Evolutionary conservation across 2,113 vertebrate species (phyloP).

Genomic region (Grallaria varia): DNA sequence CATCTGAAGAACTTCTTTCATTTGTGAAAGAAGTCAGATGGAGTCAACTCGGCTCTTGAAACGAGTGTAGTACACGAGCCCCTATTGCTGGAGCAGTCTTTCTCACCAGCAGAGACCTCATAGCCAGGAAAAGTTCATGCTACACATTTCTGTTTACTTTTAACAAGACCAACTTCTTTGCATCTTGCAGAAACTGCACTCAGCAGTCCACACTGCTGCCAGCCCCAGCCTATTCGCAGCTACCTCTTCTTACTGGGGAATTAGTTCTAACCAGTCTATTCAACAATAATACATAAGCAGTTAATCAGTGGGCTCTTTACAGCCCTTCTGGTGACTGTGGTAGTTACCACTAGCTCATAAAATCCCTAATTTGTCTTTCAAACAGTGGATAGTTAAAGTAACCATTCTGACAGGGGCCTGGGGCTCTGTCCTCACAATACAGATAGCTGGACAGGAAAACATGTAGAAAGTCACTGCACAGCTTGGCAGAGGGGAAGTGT

Average conservation of each 20-base stretch:
- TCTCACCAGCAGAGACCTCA: neutral
- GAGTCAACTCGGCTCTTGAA: neutral
- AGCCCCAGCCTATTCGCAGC: neutral
- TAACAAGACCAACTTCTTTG: neutral
- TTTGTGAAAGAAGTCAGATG: neutral
- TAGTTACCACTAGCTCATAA: conserved; percentile 43
- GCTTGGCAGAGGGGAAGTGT: neutral
- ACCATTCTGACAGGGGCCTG: neutral
- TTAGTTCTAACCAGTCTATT: conserved; percentile 14
- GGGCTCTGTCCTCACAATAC: neutral
- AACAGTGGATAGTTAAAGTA: neutral
- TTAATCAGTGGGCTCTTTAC: conserved; percentile 46
- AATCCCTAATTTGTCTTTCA: conserved; percentile 48
- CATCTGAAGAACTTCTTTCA: neutral
- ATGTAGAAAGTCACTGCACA: neutral
- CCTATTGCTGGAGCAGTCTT: neutral
- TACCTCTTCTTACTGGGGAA: neutral
- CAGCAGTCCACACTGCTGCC: neutral
- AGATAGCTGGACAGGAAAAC: neutral
- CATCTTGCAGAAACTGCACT: neutral
- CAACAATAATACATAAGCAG: conserved; percentile 44
- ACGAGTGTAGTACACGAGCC: neutral
- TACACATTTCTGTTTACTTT: neutral
- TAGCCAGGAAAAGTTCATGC: neutral
- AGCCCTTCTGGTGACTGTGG: neutral